Base-by-base conservation (phyloP, 1,140 invertebrate species). In the Ostrea denselamellosa region DNA sequence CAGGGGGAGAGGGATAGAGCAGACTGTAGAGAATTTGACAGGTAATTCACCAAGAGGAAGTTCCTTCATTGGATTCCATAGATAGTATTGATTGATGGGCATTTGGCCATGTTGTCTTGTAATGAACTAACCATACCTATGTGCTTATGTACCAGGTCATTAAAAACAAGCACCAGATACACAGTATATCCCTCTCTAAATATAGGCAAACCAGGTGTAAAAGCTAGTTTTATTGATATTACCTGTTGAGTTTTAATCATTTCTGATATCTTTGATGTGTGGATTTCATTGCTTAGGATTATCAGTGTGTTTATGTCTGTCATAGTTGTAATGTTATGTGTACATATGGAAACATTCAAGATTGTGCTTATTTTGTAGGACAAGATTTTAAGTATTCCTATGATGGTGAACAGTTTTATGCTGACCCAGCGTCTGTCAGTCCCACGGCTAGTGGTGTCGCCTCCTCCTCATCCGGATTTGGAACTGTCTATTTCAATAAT, bases 401-500 rank as follows among this genome's bases (percentile, higher is more conserved):
- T 28, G 86, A 85, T 84, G 87, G 88, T 56, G 89, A 90, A 22
- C 85, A 88, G 56, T 88, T 89, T 85, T 89, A 65, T 62, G 17
- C 58, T 34, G 89, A 89, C 9, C 86, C 51, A 71, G 10, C 83
- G 0, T 56, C 87, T 28, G 71, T 44, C n/a, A 51, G 51, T 1
- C 86, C 51, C 22, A 14, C 83, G 2, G 53, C 87, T 17, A 56
- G 53, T 8, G 14, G 44, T 0, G 51, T 56, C n/a, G n/a, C n/a
- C n/a, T n/a, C 5, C 65, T 84, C 68, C 3, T 25, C 22, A 9
- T 44, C 86, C 8, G 83, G 65, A 81, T 87, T 86, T 65, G 81
- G 82, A 89, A 90, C 89, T 9, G 89, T 90, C 9, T 89, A 92
- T 0, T 93, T 92, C 84, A 93, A 91, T 85, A 92, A 90, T 71